Evolutionary conservation across 2,888 invertebrate species (phyloP).

Genomic region (Pollenia griseotomentosa): DNA sequence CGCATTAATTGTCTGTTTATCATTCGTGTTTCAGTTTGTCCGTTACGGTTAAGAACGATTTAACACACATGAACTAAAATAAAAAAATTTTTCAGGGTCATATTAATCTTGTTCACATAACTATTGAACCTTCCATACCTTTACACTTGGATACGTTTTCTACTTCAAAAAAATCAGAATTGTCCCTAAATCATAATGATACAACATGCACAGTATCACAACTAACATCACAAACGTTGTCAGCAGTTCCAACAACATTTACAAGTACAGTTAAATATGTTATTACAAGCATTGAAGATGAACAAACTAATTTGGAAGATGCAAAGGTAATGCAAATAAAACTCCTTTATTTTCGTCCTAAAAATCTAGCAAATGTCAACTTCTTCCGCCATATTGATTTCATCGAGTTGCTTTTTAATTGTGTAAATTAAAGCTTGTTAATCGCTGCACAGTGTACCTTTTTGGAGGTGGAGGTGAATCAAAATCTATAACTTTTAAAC

Average conservation of each 20-base stretch:
- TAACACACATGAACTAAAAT: background rate
- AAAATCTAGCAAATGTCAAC: background rate
- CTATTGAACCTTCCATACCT: constrained; percentile 78
- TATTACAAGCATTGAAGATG: constrained; percentile 53
- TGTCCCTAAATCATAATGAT: constrained; percentile 23
- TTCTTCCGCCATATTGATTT: background rate
- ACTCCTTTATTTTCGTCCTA: background rate
- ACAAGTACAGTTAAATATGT: constrained; percentile 54
- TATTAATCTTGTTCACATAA: constrained; percentile 83
- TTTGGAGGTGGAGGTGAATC: too few relatives aligned
- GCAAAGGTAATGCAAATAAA: constrained; percentile 54
- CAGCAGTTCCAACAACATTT: constrained; percentile 35
- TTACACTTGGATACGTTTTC: constrained; percentile 58
- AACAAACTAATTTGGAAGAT: constrained; percentile 45
- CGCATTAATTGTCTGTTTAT: background rate
- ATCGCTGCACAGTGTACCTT: too few relatives aligned
- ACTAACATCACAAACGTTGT: background rate
- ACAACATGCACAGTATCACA: background rate
- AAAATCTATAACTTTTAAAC: too few relatives aligned
- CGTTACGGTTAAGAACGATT: too few relatives aligned
- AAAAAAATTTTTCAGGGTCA: constrained; percentile 79
- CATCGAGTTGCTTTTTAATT: background rate
- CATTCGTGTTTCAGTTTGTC: too few relatives aligned
- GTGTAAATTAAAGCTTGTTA: too few relatives aligned
- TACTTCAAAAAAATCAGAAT: constrained; percentile 6